Evolutionary conservation across 2,797 vertebrate species (phyloP), one percentile per base, ranked within the genome.

Genomic region (Psittacula derbiana): DNA sequence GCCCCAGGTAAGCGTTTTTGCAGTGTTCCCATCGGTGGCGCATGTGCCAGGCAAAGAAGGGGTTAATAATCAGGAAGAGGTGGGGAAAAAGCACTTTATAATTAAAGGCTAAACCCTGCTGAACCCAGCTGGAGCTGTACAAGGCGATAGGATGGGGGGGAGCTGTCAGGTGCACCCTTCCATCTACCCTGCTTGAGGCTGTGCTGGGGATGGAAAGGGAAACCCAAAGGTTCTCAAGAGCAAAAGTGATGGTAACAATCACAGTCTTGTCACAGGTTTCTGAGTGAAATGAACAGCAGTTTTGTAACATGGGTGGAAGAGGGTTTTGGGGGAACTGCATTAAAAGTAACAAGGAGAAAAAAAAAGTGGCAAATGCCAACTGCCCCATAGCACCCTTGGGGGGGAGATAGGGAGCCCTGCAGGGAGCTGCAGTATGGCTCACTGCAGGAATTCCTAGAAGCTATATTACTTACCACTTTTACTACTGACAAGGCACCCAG

Each of bases 11-110:
- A 43, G 41, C 1, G 1, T 66, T 73, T 80, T 72, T 1, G 2
- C 30, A 43, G 36, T 0, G 0, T 67, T 86, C 46, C 38, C 31
- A 74, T 8, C 4, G 0, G 28, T 27, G 28, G 19, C 55, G 58
- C 20, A 66, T 0, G 0, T 18, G 12, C 28, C 58, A 72, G 62
- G 80, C 62, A 88, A 82, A 82, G 46, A 83, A 89, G 11, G n/a
- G 27, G 86, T 95, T 92, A 93, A 93, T 64, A 67, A 62, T 28
- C 73, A 83, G 72, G 47, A 70, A 86, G 76, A 86, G 62, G 66
- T 60, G 66, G 53, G 53, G 67, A 47, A 84, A 81, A 85, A 73
- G 15, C 52, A 61, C 38, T 89, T 74, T 46, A 55, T 86, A 93
- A 88, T 83, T 88, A 91, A 76, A 85, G 72, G 49, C 19, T 80